Conservation (phyloP, 2,888 invertebrate genomes). For the Podotricha telesiphe region DNA sequence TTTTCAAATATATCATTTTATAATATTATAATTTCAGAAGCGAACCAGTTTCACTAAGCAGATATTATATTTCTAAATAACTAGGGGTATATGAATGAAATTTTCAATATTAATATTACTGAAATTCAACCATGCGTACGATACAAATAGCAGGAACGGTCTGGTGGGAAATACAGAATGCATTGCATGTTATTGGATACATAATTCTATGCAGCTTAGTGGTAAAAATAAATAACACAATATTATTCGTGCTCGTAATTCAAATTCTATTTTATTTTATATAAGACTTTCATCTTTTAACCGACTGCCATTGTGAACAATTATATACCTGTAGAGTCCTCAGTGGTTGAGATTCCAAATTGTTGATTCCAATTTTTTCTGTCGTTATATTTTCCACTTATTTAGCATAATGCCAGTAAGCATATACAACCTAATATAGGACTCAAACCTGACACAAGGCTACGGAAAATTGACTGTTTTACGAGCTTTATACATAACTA, state of each 20-base stretch:
- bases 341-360: too few species aligned
- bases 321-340: too few species aligned
- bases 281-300: background rate
- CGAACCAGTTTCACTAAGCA: background rate
- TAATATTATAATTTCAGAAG: too few species aligned
- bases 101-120: conserved; percentile 14
- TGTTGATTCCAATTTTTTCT: too few species aligned
- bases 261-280: background rate
- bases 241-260: background rate
- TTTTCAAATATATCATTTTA: too few species aligned
- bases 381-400: too few species aligned
- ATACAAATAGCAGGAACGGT: conserved; percentile 15
- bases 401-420: too few species aligned
- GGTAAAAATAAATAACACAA: conserved; percentile 9
- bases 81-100: background rate
- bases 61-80: conserved; percentile 3
- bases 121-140: conserved; percentile 11
- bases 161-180: conserved; percentile 24
- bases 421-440: too few species aligned
- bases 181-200: conserved; percentile 20
- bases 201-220: conserved; percentile 17
- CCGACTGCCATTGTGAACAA: too few species aligned
- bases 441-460: too few species aligned
- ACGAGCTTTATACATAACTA: too few species aligned
- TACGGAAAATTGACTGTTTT: too few species aligned